Conservation (phyloP, 1,140 invertebrate genomes). For the Dysdera silvatica region DNA sequence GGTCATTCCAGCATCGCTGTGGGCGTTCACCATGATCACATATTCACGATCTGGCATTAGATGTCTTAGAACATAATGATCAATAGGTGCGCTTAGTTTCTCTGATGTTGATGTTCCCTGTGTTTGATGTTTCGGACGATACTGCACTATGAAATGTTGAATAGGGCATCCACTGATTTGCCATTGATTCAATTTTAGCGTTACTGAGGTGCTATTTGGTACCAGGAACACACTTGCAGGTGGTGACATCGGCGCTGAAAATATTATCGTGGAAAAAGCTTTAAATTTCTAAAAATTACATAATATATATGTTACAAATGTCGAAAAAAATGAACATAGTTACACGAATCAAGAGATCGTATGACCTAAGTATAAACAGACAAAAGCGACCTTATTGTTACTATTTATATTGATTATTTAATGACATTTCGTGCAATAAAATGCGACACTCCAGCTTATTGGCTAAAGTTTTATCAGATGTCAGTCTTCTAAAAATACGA, state of each 20-base stretch:
- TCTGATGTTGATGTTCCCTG: slow-evolving; percentile 77
- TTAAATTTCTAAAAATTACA: too few relatives aligned
- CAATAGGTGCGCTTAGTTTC: slow-evolving; percentile 10
- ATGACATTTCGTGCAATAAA: too few relatives aligned
- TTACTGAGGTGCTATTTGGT: slow-evolving; percentile 45
- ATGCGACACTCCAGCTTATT: too few relatives aligned
- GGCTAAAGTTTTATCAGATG: too few relatives aligned
- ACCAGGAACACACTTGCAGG: slow-evolving; percentile 31
- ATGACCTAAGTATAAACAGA: too few relatives aligned
- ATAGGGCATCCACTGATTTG: slow-evolving; percentile 56
- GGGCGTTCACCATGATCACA: slow-evolving; percentile 22
- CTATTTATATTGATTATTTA: too few relatives aligned
- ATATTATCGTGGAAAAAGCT: too few relatives aligned
- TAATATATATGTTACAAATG: too few relatives aligned
- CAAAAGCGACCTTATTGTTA: too few relatives aligned
- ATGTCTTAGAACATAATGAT: slow-evolving; percentile 9
- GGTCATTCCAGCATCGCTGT: slow-evolving; percentile 26
- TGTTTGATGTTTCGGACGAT: slow-evolving; percentile 56
- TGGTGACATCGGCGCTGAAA: slow-evolving; percentile 35
- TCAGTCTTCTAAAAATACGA: too few relatives aligned
- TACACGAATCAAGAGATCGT: too few relatives aligned
- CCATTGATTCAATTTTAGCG: slow-evolving; percentile 49
- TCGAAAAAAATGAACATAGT: too few relatives aligned
- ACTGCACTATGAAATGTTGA: slow-evolving; percentile 48
- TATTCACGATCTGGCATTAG: slow-evolving; percentile 23